A percentile compares a stretch with the other conserved stretches of the same genome.
Conservation (phyloP, 2,888 invertebrate genomes). For the Spatulosminthurus flaviceps region DNA sequence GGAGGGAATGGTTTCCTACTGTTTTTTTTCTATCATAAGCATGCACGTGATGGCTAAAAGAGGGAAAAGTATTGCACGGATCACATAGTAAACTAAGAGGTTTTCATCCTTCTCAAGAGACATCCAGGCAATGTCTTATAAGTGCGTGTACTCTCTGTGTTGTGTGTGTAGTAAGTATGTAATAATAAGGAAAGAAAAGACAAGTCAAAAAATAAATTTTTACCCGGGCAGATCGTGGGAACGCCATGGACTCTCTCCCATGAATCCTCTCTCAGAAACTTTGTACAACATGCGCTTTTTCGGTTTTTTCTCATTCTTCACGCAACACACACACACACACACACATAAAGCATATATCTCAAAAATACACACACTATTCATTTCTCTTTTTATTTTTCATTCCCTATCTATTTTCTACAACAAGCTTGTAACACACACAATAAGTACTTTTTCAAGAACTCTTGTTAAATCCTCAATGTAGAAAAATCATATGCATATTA, state of each 20-base stretch:
- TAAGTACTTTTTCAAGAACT: no score
- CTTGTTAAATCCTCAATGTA: no score
- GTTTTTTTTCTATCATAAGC: no score
- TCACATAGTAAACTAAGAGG: conserved; percentile 36
- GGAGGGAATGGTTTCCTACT: no score
- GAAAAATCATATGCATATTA: no score
- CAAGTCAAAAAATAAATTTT: conserved; percentile 56
- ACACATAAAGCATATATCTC: background rate
- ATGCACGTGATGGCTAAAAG: background rate
- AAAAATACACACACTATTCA: background rate
- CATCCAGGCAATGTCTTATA: background rate
- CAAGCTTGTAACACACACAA: no score
- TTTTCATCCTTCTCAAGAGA: background rate
- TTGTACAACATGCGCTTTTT: conserved; percentile 50
- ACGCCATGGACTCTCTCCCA: conserved; percentile 44
- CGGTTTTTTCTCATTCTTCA: conserved; percentile 50
- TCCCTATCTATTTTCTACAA: background rate
- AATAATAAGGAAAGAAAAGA: conserved; percentile 45
- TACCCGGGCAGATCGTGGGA: conserved; percentile 59
- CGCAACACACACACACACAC: no score
- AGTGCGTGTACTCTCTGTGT: background rate
- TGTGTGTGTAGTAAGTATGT: no score
- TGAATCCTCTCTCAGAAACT: conserved; percentile 1
- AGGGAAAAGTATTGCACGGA: conserved; percentile 27
- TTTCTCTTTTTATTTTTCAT: conserved; percentile 18